Conservation (phyloP, 2,113 vertebrate species). For the Lophochroa leadbeateri region DNA sequence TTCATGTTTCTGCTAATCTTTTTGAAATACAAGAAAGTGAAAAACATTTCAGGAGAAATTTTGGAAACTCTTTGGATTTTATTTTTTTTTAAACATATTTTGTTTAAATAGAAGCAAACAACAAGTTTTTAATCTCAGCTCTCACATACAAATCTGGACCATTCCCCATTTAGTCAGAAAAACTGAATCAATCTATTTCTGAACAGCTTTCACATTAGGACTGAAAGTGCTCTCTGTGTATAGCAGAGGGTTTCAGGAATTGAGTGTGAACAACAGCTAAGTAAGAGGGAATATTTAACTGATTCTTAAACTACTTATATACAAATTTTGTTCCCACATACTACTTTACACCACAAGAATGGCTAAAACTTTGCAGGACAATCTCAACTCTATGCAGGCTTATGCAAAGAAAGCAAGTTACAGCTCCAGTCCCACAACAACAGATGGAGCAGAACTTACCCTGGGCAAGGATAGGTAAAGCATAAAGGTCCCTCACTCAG, state of each 20-base stretch:
- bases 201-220: neutral
- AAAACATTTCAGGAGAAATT: conserved; percentile 15
- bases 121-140: conserved; percentile 49
- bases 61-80: neutral
- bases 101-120: conserved; percentile 56
- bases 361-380: neutral
- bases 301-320: neutral
- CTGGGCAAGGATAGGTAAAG: neutral
- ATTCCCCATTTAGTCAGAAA: neutral
- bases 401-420: neutral
- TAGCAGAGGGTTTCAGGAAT: neutral
- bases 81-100: neutral
- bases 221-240: neutral
- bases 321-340: neutral
- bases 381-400: neutral
- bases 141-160: neutral
- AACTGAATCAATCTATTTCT: neutral
- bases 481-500: neutral
- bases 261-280: neutral
- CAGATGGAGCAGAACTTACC: neutral
- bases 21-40: neutral
- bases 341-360: neutral
- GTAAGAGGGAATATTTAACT: neutral
- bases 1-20: conserved; percentile 21
- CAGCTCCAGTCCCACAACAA: neutral